Percentiles rank a stretch among this genome's conserved stretches.
phyloP scores from a whole-genome alignment of 2,113 vertebrate genomes.

The Excalfactoria chinensis region DNA sequence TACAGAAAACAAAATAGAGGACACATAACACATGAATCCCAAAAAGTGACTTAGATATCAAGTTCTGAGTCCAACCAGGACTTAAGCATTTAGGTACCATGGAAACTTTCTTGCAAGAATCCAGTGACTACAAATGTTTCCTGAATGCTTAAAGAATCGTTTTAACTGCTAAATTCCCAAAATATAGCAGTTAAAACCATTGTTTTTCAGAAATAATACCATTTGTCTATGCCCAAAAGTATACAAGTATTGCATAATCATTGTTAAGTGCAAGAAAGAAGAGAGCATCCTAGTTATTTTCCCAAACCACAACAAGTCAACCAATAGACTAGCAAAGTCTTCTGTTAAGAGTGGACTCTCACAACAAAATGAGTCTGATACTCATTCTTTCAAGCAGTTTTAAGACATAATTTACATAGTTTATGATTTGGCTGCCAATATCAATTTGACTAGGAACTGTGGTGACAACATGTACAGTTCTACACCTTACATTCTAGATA shows the following conservation, averaged over 20 bases:
- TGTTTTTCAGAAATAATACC: neutral
- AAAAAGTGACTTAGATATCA: neutral
- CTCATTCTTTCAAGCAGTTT: neutral
- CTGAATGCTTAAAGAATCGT: neutral
- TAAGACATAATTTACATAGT: neutral
- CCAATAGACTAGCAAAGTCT: neutral
- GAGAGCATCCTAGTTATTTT: neutral
- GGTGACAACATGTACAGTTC: neutral
- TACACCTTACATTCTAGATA: neutral
- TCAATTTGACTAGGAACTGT: neutral
- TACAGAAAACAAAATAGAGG: neutral
- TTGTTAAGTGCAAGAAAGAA: neutral
- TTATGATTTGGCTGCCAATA: neutral
- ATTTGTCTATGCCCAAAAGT: neutral
- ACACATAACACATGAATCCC: neutral
- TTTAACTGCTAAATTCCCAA: neutral
- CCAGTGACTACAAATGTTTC: neutral
- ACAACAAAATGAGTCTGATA: neutral
- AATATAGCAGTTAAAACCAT: neutral
- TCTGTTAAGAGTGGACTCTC: neutral
- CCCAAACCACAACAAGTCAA: neutral
- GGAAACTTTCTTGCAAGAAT: neutral
- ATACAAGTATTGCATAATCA: neutral
- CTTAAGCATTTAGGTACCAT: neutral
- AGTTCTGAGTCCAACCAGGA: neutral